Conservation (phyloP, 2,888 invertebrate species). For the Coenonympha arcania region DNA sequence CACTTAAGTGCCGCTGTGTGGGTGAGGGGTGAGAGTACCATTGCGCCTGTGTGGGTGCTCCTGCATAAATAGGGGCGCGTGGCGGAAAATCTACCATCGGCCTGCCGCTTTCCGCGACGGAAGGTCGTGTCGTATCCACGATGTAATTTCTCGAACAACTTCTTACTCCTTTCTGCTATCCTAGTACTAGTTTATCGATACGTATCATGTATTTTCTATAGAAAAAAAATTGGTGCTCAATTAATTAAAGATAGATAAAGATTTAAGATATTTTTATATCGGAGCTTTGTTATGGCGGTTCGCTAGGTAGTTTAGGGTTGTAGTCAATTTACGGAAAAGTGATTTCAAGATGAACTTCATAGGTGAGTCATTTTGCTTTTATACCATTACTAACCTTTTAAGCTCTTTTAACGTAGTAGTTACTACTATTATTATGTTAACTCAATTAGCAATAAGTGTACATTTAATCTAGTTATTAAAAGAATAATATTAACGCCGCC, state of each 20-base stretch:
- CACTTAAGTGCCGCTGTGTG: constrained; percentile 46
- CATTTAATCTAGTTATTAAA: background rate
- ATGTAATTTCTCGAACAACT: constrained; percentile 51
- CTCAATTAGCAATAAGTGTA: background rate
- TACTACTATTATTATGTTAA: background rate
- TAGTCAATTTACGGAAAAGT: constrained; percentile 37
- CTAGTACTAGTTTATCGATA: constrained; percentile 47
- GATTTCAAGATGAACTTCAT: constrained; percentile 64
- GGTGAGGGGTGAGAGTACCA: constrained; percentile 28
- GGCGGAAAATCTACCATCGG: constrained; percentile 45
- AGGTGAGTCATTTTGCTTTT: constrained; percentile 46
- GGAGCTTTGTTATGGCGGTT: constrained; percentile 56
- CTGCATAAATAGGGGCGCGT: constrained; percentile 46
- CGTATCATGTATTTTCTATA: constrained; percentile 68
- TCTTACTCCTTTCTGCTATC: constrained; percentile 45
- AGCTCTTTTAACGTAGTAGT: background rate
- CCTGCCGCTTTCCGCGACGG: constrained; percentile 48
- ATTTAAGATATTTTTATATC: constrained; percentile 59
- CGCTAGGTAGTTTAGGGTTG: constrained; percentile 46
- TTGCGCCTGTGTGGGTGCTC: constrained; percentile 33
- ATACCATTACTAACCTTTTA: background rate
- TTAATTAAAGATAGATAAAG: constrained; percentile 32
- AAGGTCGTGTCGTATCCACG: constrained; percentile 43
- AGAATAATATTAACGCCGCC: background rate
- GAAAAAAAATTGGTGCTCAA: constrained; percentile 65